A percentile compares a stretch with the other conserved stretches of the same genome.
phyloP scores from a whole-genome alignment of 2,113 vertebrate genomes.

The Pseudorasbora parva region DNA sequence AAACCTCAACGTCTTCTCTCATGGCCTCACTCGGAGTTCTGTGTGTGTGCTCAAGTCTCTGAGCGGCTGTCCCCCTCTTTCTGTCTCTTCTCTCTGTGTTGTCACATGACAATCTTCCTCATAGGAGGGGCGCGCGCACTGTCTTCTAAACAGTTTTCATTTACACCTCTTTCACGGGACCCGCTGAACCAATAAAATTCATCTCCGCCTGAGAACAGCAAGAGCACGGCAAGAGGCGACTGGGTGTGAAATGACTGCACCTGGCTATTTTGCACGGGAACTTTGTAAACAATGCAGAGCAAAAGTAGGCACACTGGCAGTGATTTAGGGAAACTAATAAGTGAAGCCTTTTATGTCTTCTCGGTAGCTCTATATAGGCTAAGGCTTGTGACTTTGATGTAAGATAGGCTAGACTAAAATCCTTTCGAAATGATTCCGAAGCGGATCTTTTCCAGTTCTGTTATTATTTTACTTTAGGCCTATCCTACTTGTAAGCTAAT shows the following conservation, averaged over 20 bases:
- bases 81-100: conserved; percentile 74
- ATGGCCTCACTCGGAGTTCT: background rate
- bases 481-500: too few relatives aligned
- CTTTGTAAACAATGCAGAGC: conserved; percentile 16
- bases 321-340: background rate
- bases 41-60: background rate
- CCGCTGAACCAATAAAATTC: conserved; percentile 17
- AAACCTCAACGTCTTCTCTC: conserved; percentile 7
- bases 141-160: background rate
- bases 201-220: background rate
- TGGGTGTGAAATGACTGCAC: conserved; percentile 55
- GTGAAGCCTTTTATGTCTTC: too few relatives aligned
- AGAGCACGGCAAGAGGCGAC: background rate
- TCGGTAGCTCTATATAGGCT: background rate
- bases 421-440: background rate
- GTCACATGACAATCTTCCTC: conserved; percentile 89
- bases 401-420: background rate
- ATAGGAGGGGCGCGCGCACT: conserved; percentile 74
- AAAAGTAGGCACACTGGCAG: background rate
- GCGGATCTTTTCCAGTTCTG: background rate
- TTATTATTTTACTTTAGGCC: background rate
- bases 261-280: conserved; percentile 26
- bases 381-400: background rate
- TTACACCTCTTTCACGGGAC: conserved; percentile 20
- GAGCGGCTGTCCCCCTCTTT: conserved; percentile 16